Evolutionary conservation across 2,888 invertebrate genomes (phyloP).

Genomic region (Ametastegia equiseti): DNA sequence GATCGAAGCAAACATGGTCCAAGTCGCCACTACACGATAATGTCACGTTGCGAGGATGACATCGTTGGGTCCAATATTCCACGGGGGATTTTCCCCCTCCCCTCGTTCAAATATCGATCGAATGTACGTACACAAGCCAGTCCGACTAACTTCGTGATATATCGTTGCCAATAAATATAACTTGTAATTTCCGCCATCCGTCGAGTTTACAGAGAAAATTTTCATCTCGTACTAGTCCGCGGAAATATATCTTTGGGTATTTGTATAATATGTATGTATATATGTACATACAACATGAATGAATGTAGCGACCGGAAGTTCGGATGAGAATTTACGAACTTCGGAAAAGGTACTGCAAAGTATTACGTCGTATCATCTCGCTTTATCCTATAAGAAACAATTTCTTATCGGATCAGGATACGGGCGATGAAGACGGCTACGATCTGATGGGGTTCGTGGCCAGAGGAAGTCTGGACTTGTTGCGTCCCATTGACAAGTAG

Average conservation of each 20-base stretch:
- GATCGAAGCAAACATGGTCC: conserved; percentile 13
- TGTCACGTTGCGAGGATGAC: not conserved
- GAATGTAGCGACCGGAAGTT: too few relatives aligned
- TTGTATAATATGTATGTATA: not conserved
- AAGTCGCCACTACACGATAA: not conserved
- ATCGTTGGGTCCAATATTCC: not conserved
- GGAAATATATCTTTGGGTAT: not conserved
- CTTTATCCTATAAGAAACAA: not conserved
- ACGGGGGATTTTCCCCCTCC: not conserved
- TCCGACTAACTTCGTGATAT: conserved; percentile 13
- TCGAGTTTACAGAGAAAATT: not conserved
- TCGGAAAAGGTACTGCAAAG: too few relatives aligned
- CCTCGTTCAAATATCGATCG: conserved; percentile 5
- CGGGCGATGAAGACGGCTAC: not conserved
- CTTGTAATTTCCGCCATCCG: conserved; percentile 27
- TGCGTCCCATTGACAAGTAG: conserved; percentile 36
- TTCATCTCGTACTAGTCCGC: not conserved
- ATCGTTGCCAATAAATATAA: conserved; percentile 34
- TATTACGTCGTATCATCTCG: not conserved
- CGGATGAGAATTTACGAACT: not conserved
- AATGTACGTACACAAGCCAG: not conserved
- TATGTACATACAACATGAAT: not conserved
- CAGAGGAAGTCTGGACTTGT: conserved; percentile 34
- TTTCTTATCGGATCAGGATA: not conserved
- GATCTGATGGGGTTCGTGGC: not conserved